Base-by-base conservation (phyloP, 1,140 invertebrate genomes). In the Epicauta chinensis region DNA sequence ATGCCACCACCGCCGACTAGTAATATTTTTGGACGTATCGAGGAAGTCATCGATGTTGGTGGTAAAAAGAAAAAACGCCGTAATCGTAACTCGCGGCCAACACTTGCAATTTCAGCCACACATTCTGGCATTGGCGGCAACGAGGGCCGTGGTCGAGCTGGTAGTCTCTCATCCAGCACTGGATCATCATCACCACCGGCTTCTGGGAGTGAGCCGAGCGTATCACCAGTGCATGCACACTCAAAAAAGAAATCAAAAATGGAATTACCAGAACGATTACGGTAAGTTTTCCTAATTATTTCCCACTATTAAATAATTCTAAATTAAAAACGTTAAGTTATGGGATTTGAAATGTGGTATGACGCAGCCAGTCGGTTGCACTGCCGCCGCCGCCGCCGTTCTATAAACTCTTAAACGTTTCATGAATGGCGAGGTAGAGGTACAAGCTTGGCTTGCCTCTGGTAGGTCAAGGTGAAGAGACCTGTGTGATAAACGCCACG, bases 201-300 rank as follows among this genome's bases (percentile, higher is more conserved):
- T 51, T 79, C 78, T 7, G 82, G 75, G 50, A 84, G 78, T 75
- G 84, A 76, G 72, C 87, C 71, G 69, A 86, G 80, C 76, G 79
- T 80, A 60, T 88, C 74, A 64, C 86, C 77, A 56, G 79, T 80
- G 60, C 83, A 77, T 74, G 76, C 79, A 16, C 76, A 78, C 36
- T 73, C 75, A 38, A 86, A 85, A 69, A 83, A 82, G 73, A 86
- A 82, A 67, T 77, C 80, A 60, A 89, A 88, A 70, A 78, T 87
- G 48, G 88, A 92, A 63, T 81, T 89, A 56, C 82, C 69, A 32
- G 89, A 92, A 67, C 77, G 84, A 65, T 77, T 83, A 64, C 80
- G 87, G 87, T 90, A 69, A 83, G 82, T 76, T 34, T 34, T 1
- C 10, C n/a, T n/a, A n/a, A n/a, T n/a, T n/a, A n/a, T n/a, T n/a